Evolutionary conservation across 2,797 vertebrate species (phyloP).

Genomic region (Muscicapa comitata): DNA sequence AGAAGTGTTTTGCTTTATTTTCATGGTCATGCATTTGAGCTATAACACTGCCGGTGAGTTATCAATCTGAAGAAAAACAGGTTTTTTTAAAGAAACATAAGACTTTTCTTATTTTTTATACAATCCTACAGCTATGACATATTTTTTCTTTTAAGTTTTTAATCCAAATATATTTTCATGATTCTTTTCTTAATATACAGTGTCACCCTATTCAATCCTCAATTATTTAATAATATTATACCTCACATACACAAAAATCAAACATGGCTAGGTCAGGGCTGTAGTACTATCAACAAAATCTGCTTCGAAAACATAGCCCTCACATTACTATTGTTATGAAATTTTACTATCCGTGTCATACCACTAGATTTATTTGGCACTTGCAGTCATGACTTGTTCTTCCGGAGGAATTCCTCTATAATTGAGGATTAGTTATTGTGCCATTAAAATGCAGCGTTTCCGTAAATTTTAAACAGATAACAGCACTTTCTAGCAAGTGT

Average conservation of each 20-base stretch:
- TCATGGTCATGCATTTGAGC: not conserved
- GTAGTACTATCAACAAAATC: not conserved
- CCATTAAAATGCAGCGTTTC: slow-evolving; percentile 69
- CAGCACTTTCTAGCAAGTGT: slow-evolving; percentile 73
- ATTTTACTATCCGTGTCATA: slow-evolving; percentile 71
- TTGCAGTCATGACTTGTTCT: slow-evolving; percentile 68
- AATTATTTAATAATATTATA: not conserved
- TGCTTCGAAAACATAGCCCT: slow-evolving; percentile 45
- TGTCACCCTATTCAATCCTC: not conserved
- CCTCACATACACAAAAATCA: not conserved
- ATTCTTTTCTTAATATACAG: not conserved
- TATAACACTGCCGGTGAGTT: not conserved
- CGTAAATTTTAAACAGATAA: slow-evolving; percentile 74
- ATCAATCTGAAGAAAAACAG: not conserved
- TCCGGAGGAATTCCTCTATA: slow-evolving; percentile 73
- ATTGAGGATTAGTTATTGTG: slow-evolving; percentile 71
- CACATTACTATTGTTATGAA: slow-evolving; percentile 71
- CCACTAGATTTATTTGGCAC: slow-evolving; percentile 72
- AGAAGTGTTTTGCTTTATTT: not conserved
- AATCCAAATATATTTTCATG: not conserved
- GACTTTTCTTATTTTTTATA: not conserved
- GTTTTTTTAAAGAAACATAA: not conserved
- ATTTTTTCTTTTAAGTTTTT: not conserved
- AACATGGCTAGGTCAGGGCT: not conserved
- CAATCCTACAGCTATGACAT: not conserved